These are phyloP conservation scores for Natator depressus DNA, from an alignment of 2,113 vertebrate species.

Conservation along the genomic window DNA sequence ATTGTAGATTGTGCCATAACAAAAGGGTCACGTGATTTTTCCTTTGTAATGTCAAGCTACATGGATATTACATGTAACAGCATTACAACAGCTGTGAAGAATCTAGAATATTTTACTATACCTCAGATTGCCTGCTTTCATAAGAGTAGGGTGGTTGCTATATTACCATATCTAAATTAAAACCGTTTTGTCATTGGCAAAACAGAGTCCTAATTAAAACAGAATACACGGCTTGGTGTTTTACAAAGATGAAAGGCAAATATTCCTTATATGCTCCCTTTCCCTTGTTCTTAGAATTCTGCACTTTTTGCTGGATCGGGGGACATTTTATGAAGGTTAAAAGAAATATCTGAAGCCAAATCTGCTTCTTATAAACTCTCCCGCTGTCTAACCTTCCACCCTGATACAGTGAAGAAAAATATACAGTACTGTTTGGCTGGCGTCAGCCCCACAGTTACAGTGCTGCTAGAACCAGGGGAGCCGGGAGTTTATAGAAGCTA, in stretches of 20 bases:
- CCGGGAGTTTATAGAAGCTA: not conserved
- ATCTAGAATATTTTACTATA: not conserved
- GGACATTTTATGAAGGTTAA: slow-evolving; percentile 55
- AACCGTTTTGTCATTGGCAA: not conserved
- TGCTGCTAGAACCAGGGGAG: not conserved
- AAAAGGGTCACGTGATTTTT: not conserved
- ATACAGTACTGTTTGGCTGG: slow-evolving; percentile 48
- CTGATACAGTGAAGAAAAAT: slow-evolving; percentile 57
- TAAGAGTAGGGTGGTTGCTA: not conserved
- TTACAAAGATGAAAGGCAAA: slow-evolving; percentile 1
- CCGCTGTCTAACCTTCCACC: slow-evolving; percentile 44
- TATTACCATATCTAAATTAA: not conserved
- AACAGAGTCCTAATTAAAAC: slow-evolving; percentile 2
- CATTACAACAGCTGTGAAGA: not conserved
- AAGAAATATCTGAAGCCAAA: slow-evolving; percentile 55
- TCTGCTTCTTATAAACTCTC: slow-evolving; percentile 60
- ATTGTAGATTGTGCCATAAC: not conserved
- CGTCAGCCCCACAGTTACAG: not conserved
- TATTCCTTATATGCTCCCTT: not conserved
- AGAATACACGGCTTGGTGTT: not conserved
- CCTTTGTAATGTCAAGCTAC: not conserved
- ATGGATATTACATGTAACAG: not conserved
- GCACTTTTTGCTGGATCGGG: not conserved
- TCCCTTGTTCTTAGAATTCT: not conserved
- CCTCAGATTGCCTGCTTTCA: rapidly evolving